Base-by-base conservation (phyloP, 2,113 vertebrate genomes). In the Penelope pileata region DNA sequence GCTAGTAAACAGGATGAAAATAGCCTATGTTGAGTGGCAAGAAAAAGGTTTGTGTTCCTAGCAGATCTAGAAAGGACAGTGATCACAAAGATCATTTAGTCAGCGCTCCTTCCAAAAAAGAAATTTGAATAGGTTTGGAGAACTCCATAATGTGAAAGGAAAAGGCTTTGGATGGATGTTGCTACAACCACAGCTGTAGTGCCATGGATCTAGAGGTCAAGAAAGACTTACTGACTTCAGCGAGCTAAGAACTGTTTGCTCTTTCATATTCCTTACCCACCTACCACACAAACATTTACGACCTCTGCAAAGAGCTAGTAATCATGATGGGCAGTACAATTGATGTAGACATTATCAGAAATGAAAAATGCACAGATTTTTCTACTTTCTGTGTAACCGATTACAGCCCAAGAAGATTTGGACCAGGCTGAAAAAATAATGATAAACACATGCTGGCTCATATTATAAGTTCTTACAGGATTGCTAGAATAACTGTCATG, bases 231-330 rank as follows among this genome's bases (percentile, higher is more conserved):
- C 11, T 32, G 38, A 47, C 23, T 90, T 66, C n/a, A 92, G 4
- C 18, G 66, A n/a, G 4, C 12, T 59, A 66, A 88, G 23, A 81
- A 81, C 29, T 0, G 26, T 80, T 77, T 86, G 56, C 24, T 45
- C 6, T 27, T 21, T 92, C 53, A 27, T 51, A 21, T 74, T 86
- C 29, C 40, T 69, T 30, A 53, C 5, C n/a, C 12, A 74, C 14
- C n/a, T 16, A 40, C 18, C 7, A 18, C 7, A 79, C 11, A 2
- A 6, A n/a, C 0, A 72, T 27, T 26, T 2, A 1, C n/a, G 26
- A 51, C 6, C 23, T 66, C 59, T 80, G 40, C 59, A 88, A 72
- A 56, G 1, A 77, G 43, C 40, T 67, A 15, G 27, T 3, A 30
- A 13, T 9, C 40, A 3, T 38, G 32, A 7, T 19, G 53, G 30